These are phyloP conservation scores for Kryptolebias marmoratus DNA, from an alignment of 2,113 vertebrate genomes.

Conservation along the genomic window DNA sequence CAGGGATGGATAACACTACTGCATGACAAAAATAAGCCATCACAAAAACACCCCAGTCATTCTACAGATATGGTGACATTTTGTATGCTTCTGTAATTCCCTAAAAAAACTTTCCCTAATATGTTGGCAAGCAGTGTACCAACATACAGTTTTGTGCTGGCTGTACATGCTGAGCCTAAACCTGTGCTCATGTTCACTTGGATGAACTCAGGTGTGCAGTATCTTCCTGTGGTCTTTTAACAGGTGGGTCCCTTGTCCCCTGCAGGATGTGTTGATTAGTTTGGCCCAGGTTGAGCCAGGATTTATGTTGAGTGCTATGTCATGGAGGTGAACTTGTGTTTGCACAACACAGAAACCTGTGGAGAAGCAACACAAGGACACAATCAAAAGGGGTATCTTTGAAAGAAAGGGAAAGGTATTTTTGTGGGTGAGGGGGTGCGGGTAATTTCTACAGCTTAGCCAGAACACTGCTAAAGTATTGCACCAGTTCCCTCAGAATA, in stretches of 20 bases:
- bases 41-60: not conserved
- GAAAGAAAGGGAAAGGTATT: not conserved
- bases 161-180: conserved; percentile 9
- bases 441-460: not conserved
- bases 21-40: conserved; percentile 18
- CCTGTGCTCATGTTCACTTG: conserved; percentile 43
- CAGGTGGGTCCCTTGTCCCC: conserved; percentile 52
- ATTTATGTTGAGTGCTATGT: conserved; percentile 43
- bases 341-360: conserved; percentile 30
- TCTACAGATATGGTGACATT: not conserved
- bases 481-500: not conserved
- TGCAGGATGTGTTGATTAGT: conserved; percentile 78
- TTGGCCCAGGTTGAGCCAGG: conserved; percentile 65
- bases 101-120: not conserved
- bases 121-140: conserved; percentile 11
- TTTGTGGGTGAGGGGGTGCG: too few relatives aligned
- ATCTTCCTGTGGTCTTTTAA: conserved; percentile 52
- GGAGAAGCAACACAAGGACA: conserved; percentile 27
- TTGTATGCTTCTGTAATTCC: not conserved
- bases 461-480: not conserved
- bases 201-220: conserved; percentile 48
- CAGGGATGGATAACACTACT: conserved; percentile 25
- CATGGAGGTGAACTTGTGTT: conserved; percentile 30
- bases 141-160: conserved; percentile 25
- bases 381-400: not conserved